phyloP scores from a whole-genome alignment of 2,113 vertebrate species.

The Rhipidura dahli region DNA sequence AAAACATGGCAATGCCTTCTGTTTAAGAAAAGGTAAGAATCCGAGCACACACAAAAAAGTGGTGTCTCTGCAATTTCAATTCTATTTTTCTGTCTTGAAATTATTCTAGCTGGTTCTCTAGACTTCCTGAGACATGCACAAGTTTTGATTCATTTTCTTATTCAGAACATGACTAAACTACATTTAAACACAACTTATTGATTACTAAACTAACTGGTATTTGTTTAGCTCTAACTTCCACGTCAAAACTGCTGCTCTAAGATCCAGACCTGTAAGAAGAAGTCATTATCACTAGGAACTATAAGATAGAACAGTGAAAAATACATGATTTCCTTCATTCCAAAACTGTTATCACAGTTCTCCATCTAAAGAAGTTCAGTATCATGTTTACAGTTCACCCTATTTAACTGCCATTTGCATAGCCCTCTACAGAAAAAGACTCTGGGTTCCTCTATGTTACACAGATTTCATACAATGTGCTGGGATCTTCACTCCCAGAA shows the following conservation, averaged over 20 bases:
- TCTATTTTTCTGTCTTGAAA: neutral
- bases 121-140: neutral
- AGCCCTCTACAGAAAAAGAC: neutral
- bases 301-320: neutral
- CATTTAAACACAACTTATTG: neutral
- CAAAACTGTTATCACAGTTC: neutral
- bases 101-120: neutral
- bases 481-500: neutral
- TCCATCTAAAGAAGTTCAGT: neutral
- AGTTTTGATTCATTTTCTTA: neutral
- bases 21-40: neutral
- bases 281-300: neutral
- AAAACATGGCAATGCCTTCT: neutral
- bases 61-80: neutral
- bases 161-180: neutral
- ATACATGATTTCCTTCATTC: accelerated
- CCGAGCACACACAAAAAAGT: neutral
- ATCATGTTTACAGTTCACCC: neutral
- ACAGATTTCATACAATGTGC: neutral
- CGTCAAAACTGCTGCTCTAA: neutral
- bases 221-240: neutral
- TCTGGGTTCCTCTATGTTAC: neutral
- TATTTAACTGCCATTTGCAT: neutral
- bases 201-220: neutral
- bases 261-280: neutral